These are phyloP conservation scores for Panagrolaimus sp. DNA, from an alignment of 1,140 invertebrate species.

Conservation along the genomic window DNA sequence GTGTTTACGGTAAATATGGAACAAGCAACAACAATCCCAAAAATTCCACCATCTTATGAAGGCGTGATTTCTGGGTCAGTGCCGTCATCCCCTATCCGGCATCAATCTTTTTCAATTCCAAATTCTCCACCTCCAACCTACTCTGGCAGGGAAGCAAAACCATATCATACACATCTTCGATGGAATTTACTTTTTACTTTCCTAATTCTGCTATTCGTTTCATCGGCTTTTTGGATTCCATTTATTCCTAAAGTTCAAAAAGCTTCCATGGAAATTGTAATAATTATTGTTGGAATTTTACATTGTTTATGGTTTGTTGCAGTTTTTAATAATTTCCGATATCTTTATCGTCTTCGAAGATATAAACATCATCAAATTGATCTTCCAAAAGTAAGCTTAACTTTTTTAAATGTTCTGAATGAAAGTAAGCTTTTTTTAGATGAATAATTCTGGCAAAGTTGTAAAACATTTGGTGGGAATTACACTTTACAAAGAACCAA, in stretches of 20 bases:
- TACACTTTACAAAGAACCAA: slow-evolving; percentile 37
- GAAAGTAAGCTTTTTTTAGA: slow-evolving; percentile 5
- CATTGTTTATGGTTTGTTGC: slow-evolving; percentile 31
- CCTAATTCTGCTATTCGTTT: slow-evolving; percentile 35
- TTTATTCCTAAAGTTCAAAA: slow-evolving; percentile 31
- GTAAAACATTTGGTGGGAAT: slow-evolving; percentile 41
- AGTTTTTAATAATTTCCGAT: slow-evolving; percentile 24
- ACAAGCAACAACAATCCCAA: no score
- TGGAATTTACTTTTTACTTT: slow-evolving; percentile 42
- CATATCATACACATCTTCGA: slow-evolving; percentile 33
- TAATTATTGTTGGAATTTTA: slow-evolving; percentile 22
- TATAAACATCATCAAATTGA: slow-evolving; percentile 29
- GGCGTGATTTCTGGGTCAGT: no score
- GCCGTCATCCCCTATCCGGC: no score
- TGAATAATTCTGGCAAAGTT: slow-evolving; percentile 20
- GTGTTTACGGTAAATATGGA: no score
- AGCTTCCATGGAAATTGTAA: slow-evolving; percentile 22
- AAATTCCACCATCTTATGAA: no score
- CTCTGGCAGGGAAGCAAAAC: slow-evolving; percentile 28
- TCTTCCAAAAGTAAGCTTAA: slow-evolving; percentile 20
- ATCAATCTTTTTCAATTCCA: slow-evolving; percentile 7
- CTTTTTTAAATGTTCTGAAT: not conserved
- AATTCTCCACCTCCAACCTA: slow-evolving; percentile 13
- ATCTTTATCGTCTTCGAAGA: slow-evolving; percentile 13
- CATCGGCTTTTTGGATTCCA: slow-evolving; percentile 36